Conservation (phyloP, 2,797 vertebrate species). For the Coilia nasus region DNA sequence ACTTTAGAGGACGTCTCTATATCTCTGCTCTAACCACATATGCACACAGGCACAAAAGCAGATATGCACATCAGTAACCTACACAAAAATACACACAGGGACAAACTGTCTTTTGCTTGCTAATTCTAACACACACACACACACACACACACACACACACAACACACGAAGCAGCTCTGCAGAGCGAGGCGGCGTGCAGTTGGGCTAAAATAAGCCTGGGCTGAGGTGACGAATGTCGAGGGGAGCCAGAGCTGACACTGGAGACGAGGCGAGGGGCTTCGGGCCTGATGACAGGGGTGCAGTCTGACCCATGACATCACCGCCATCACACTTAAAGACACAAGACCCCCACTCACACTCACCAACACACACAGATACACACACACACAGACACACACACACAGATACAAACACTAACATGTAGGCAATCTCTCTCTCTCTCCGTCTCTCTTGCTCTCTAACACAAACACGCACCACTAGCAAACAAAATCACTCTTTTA, state of each 20-base stretch:
- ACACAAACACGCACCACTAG: too few species aligned
- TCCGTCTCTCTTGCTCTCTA: too few species aligned
- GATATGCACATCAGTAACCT: neutral
- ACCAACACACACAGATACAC: neutral
- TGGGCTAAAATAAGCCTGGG: conserved; percentile 45
- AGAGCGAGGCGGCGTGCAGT: neutral
- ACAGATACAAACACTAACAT: too few species aligned
- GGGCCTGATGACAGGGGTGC: conserved; percentile 24
- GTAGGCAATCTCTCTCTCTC: too few species aligned
- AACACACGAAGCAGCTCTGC: neutral
- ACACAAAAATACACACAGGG: neutral
- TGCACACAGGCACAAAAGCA: neutral
- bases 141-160: neutral
- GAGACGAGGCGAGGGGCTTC: conserved; percentile 28
- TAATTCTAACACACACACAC: neutral
- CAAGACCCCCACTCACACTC: conserved; percentile 28
- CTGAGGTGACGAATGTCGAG: conserved; percentile 41
- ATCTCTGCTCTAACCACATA: neutral
- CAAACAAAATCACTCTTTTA: too few species aligned
- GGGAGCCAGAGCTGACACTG: conserved; percentile 37
- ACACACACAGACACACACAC: neutral
- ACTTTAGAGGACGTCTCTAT: neutral
- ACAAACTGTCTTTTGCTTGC: neutral
- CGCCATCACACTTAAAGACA: conserved; percentile 31
- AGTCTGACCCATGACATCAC: conserved; percentile 47